A percentile compares a stretch with the other conserved stretches of the same genome.
Evolutionary conservation across 2,797 vertebrate species (phyloP).

Genomic region (Rhabdomys pumilio): DNA sequence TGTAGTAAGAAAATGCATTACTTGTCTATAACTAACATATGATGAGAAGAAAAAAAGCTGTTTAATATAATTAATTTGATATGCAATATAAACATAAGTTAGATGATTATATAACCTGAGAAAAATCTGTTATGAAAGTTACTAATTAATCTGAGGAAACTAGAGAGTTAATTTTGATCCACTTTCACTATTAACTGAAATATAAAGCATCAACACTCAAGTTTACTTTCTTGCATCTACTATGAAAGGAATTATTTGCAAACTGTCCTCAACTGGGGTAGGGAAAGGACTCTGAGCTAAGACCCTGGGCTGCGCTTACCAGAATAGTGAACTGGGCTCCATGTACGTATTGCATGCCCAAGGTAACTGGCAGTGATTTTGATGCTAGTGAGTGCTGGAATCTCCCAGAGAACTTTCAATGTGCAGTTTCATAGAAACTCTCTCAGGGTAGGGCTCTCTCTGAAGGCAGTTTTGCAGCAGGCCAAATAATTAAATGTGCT

Average conservation of each 20-base stretch:
- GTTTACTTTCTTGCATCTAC: slow-evolving; percentile 49
- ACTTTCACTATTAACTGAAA: not conserved
- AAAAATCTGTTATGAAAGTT: slow-evolving; percentile 25
- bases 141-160: slow-evolving; percentile 2
- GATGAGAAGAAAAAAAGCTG: not conserved
- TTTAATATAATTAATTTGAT: slow-evolving; percentile 31
- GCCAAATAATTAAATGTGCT: not conserved
- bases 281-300: not conserved
- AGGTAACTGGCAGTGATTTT: not conserved
- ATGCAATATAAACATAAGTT: not conserved
- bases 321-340: not conserved
- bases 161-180: not conserved
- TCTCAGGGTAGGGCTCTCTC: not conserved
- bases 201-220: not conserved
- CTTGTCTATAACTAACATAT: slow-evolving; percentile 22
- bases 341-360: not conserved
- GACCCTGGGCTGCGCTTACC: not conserved
- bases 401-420: not conserved
- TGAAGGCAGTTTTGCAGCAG: not conserved
- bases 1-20: slow-evolving; percentile 3
- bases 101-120: slow-evolving; percentile 5
- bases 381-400: not conserved
- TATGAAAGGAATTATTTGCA: slow-evolving; percentile 35
- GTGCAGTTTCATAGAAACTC: not conserved
- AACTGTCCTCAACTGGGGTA: not conserved